Base-by-base conservation (phyloP, 2,888 invertebrate genomes). In the Cacoxenus indagator region DNA sequence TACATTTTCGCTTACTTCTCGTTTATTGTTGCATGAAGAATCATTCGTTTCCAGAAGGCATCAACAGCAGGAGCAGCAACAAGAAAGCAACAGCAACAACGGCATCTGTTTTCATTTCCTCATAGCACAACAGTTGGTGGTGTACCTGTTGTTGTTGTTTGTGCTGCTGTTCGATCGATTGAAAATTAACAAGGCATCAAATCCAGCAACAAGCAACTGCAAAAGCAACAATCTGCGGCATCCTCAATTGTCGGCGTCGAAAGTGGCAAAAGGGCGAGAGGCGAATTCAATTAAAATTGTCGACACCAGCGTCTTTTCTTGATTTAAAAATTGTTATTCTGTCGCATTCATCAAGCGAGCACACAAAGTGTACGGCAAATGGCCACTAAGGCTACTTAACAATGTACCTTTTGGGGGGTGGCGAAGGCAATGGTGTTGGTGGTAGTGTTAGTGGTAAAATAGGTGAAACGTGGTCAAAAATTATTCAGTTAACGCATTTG, bases 1-100 rank as follows among this genome's bases (percentile, higher is more conserved):
- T 22, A 45, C 24, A 51, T 78, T 74, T 78, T 78, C 80, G 74
- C 73, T 74, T 83, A 4, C 19, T 24, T 55, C 26, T 27, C 19
- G 48, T 48, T n/a, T 48, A 24, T 27, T 55, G 55, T 27, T 55
- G 55, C 55, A 55, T 55, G 17, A 48, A 48, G n/a, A 51, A 62
- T 62, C 61, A 43, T 24, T 62, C 80, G 75, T 64, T 72, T 69
- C 66, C 67, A 72, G 64, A 65, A 19, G 61, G 61, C 61, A 43
- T 24, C 65, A 68, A n/a, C 67, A 69, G 31, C 64, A 67, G 19
- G 51, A 67, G 17, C 62, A n/a, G n/a, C n/a, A 68, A 14, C 55
- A 67, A 46, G 45, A 22, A 9, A 70, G 48, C 55, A 70, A 57
- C 67, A 67, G 59, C 68, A 72, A 64, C 24, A 26, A 6, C 55